Evolutionary conservation across 2,888 invertebrate genomes (phyloP).

Genomic region (Heliconius aoede): DNA sequence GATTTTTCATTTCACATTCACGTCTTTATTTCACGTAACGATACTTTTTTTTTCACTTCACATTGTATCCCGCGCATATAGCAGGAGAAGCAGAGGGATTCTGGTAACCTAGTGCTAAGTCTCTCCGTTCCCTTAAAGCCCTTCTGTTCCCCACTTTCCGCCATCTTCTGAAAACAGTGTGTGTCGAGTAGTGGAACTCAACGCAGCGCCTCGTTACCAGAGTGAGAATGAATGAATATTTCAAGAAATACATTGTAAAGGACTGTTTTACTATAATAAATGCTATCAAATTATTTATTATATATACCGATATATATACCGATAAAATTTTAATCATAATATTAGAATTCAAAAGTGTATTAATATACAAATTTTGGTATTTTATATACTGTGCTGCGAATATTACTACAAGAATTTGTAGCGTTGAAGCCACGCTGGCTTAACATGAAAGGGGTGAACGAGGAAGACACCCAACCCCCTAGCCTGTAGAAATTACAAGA

Average conservation of each 20-base stretch:
- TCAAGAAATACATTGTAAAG: no score
- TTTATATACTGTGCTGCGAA: neutral
- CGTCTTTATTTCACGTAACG: no score
- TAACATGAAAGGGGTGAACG: neutral
- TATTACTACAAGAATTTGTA: conserved; percentile 11
- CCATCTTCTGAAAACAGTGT: no score
- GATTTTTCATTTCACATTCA: no score
- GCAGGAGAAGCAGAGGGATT: neutral
- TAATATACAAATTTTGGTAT: neutral
- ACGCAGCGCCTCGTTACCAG: no score
- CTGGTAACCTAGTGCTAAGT: neutral
- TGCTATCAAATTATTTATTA: no score
- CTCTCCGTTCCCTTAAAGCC: no score
- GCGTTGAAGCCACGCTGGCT: neutral
- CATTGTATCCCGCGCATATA: neutral
- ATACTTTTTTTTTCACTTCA: neutral
- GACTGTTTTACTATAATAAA: no score
- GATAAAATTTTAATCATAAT: neutral
- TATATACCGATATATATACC: no score
- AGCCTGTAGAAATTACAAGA: conserved; percentile 18
- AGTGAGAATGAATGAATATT: no score
- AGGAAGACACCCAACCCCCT: neutral
- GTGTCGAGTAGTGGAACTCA: no score
- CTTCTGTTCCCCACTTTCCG: no score
- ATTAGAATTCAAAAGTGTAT: neutral